Percentiles rank a stretch among this genome's conserved stretches.
phyloP scores from a whole-genome alignment of 2,888 invertebrate genomes.

The Cantharis rustica region DNA sequence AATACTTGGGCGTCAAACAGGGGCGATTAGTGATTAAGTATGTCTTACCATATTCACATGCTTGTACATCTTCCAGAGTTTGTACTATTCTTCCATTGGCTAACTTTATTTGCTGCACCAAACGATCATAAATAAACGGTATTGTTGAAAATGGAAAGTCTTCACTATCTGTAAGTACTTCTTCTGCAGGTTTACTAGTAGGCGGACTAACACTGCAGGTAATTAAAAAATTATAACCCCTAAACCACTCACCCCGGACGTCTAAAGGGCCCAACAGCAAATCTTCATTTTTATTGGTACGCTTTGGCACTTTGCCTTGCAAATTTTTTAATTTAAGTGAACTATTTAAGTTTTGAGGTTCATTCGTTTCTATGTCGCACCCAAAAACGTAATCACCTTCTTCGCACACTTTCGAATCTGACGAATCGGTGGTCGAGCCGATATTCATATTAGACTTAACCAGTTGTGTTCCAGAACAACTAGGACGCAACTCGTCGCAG shows the following conservation, averaged over 20 bases:
- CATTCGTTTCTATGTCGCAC: constrained; percentile 52
- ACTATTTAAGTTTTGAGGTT: constrained; percentile 10
- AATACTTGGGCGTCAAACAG: constrained; percentile 74
- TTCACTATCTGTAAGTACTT: constrained; percentile 61
- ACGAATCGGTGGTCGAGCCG: not conserved
- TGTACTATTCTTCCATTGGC: constrained; percentile 69
- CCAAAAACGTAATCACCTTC: constrained; percentile 55
- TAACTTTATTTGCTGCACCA: constrained; percentile 64
- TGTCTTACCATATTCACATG: constrained; percentile 60
- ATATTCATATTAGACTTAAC: not conserved
- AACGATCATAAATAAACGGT: constrained; percentile 62
- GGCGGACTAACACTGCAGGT: constrained; percentile 59
- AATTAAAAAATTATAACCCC: constrained; percentile 62
- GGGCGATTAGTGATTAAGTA: constrained; percentile 71
- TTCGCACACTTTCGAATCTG: not conserved
- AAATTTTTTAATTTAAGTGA: constrained; percentile 56
- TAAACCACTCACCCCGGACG: constrained; percentile 57
- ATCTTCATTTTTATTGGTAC: constrained; percentile 58
- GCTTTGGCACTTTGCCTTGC: constrained; percentile 60
- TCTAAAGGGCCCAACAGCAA: constrained; percentile 63
- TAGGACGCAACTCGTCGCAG: not conserved
- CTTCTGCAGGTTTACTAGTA: constrained; percentile 42
- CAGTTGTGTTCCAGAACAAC: constrained; percentile 12
- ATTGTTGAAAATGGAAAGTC: constrained; percentile 59
- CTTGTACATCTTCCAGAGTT: constrained; percentile 54